Conservation (phyloP, 2,888 invertebrate genomes). For the Labia minor region DNA sequence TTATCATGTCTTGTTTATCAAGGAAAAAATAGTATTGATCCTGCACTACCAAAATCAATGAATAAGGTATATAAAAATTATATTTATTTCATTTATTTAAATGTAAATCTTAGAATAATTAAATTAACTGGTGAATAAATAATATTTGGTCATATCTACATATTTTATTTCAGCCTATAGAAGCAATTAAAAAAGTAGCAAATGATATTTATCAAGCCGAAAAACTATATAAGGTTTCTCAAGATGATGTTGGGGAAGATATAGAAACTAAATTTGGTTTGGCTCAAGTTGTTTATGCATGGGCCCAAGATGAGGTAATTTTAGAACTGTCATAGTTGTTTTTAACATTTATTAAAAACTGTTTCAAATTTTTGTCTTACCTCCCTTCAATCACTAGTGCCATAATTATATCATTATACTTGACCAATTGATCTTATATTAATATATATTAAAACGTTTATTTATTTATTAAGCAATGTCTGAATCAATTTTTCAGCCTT, state of each 20-base stretch:
- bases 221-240: slow-evolving; percentile 46
- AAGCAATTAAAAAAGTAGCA: slow-evolving; percentile 58
- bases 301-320: slow-evolving; percentile 77
- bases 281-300: slow-evolving; percentile 89
- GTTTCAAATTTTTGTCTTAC: background rate
- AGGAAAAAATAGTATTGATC: slow-evolving; percentile 55
- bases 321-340: background rate
- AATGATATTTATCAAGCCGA: slow-evolving; percentile 57
- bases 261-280: slow-evolving; percentile 76
- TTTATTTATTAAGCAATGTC: too few relatives aligned
- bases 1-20: slow-evolving; percentile 90
- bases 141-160: too few relatives aligned
- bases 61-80: slow-evolving; percentile 37
- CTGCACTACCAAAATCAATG: slow-evolving; percentile 47
- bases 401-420: too few relatives aligned
- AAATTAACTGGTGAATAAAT: slow-evolving; percentile 22
- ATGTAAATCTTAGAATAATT: slow-evolving; percentile 27
- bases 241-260: slow-evolving; percentile 41
- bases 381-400: too few relatives aligned
- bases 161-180: slow-evolving; percentile 47
- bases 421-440: too few relatives aligned
- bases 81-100: slow-evolving; percentile 20
- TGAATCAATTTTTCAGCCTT: slow-evolving; percentile 66
- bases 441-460: too few relatives aligned
- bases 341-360: slow-evolving; percentile 13